phyloP scores from a whole-genome alignment of 2,888 invertebrate genomes.

The Mesorhabditis sp. region DNA sequence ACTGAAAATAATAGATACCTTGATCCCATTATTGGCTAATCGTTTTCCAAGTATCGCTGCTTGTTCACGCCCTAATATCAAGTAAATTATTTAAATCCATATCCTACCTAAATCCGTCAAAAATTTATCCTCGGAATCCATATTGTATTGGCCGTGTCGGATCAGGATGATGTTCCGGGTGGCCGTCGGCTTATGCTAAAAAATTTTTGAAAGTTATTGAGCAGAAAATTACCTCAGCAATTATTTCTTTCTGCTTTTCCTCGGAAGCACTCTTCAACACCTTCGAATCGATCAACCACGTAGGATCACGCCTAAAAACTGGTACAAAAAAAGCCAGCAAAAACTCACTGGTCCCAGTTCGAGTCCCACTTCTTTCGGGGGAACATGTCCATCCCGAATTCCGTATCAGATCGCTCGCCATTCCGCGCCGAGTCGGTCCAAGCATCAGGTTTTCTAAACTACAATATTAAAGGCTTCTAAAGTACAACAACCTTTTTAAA shows the following conservation, averaged over 20 bases:
- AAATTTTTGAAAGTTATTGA: background rate
- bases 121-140: conserved; percentile 64
- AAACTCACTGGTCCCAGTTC: conserved; percentile 48
- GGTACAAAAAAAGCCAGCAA: background rate
- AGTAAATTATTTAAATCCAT: background rate
- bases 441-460: too few species aligned
- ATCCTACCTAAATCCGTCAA: conserved; percentile 75
- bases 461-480: background rate
- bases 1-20: conserved; percentile 53
- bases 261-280: conserved; percentile 36
- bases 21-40: conserved; percentile 73
- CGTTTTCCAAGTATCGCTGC: conserved; percentile 78
- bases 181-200: conserved; percentile 58
- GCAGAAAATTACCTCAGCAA: conserved; percentile 25
- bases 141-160: conserved; percentile 89
- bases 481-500: background rate
- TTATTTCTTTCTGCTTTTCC: conserved; percentile 39
- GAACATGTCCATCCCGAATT: conserved; percentile 28
- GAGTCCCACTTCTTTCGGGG: conserved; percentile 49
- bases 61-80: conserved; percentile 72
- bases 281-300: conserved; percentile 29
- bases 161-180: conserved; percentile 82
- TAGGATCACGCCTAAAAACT: conserved; percentile 45
- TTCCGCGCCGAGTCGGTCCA: background rate
- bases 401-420: background rate